Base-by-base conservation (phyloP, 2,888 invertebrate species). In the Galerucella calmariensis region DNA sequence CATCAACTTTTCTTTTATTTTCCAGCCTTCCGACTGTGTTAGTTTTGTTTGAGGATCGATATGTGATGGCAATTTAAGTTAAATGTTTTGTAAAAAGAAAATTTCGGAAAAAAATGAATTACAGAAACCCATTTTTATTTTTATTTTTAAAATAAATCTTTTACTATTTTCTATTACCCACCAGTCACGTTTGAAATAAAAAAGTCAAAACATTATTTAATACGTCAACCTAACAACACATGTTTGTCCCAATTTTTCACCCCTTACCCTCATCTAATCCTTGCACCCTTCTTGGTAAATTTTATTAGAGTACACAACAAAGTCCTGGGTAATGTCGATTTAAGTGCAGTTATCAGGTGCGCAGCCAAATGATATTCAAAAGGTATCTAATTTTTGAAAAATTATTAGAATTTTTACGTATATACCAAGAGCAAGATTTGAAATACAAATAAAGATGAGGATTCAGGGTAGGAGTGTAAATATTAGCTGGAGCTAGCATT, bases 251-350 rank as follows among this genome's bases (percentile, higher is more conserved):
- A 46, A 65, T 65, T 16, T 46, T 65, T 44, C 9, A 20, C 16
- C 53, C 70, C 35, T 51, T 12, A 66, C 44, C 27, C 66, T 56
- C 65, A 53, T 65, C 56, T 16, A 65, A 9, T 35, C 16, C 44
- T 20, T 62, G 20, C 35, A 63, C 69, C 27, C 69, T 62, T 62
- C 62, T 62, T n/a, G 27, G 62, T 20, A 65, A 71, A 72, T 72
- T 72, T 72, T 71, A 62, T 73, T 65, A 71, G 51, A 68, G 68
- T 59, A 74, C 73, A 69, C 75, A 76, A 76, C 73, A 72, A 67
- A 72, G 77, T 77, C 75, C 67, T 51, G 74, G 56, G 69, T 75
- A 75, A 73, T 72, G 76, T 71, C 75, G 69, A 67, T 75, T 78
- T 76, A 73, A 76, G 76, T 78, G 71, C 69, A 70, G 44, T 62